phyloP scores from a whole-genome alignment of 2,888 invertebrate species.

The Gasteruption jaculator region DNA sequence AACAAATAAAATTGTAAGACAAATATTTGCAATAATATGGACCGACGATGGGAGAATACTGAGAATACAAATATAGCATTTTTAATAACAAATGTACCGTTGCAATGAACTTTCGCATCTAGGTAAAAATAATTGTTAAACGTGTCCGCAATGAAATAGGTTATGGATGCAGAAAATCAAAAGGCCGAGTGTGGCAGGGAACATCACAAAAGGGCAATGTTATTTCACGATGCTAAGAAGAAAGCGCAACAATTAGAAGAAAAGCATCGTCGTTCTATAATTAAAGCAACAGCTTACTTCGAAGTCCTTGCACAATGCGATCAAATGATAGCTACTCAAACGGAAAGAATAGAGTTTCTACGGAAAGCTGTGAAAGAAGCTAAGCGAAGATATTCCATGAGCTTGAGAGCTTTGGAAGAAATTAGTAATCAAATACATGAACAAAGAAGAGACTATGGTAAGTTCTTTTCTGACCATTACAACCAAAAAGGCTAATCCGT shows the following conservation, averaged over 20 bases:
- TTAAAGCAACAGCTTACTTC: conserved; percentile 86
- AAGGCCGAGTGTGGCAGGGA: conserved; percentile 86
- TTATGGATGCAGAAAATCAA: conserved; percentile 89
- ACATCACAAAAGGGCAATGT: conserved; percentile 76
- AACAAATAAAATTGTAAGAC: conserved; percentile 1
- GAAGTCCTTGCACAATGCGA: conserved; percentile 86
- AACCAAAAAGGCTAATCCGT: not conserved
- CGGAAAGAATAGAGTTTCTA: conserved; percentile 75
- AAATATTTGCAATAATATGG: not conserved
- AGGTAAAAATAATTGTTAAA: no score
- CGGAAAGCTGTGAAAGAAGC: conserved; percentile 75
- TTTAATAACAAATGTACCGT: no score
- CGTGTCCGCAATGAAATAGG: no score
- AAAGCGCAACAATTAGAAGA: conserved; percentile 79
- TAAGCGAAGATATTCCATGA: conserved; percentile 77
- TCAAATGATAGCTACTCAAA: conserved; percentile 80
- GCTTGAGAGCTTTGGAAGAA: conserved; percentile 78
- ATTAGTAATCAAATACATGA: conserved; percentile 90
- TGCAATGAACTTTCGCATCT: no score
- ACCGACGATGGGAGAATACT: not conserved
- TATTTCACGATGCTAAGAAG: conserved; percentile 77
- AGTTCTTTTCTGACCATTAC: no score
- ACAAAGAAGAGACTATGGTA: conserved; percentile 60
- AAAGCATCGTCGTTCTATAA: conserved; percentile 74
- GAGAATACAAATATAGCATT: not conserved